Evolutionary conservation across 2,888 invertebrate species (phyloP).

Genomic region (Ophion ellenae): DNA sequence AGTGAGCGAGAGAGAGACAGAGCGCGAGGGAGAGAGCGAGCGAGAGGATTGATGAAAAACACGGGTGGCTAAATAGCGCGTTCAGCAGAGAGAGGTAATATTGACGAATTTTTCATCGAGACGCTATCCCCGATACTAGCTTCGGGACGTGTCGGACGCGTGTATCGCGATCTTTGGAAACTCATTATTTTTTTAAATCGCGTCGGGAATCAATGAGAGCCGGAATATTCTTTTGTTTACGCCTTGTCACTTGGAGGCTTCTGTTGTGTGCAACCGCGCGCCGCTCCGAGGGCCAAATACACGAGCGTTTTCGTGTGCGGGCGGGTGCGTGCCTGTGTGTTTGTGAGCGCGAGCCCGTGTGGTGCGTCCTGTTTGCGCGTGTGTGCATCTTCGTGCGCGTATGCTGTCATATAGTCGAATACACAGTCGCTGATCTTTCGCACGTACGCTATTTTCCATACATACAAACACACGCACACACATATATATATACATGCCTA

Average conservation of each 20-base stretch:
- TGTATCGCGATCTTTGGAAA: conserved; percentile 43
- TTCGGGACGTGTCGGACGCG: conserved; percentile 58
- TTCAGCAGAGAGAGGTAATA: conserved; percentile 78
- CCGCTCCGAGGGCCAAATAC: conserved; percentile 73
- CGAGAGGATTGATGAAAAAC: conserved; percentile 72
- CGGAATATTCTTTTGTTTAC: conserved; percentile 80
- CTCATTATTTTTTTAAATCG: conserved; percentile 52
- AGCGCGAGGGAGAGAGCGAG: conserved; percentile 35
- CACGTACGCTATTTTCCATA: conserved; percentile 64
- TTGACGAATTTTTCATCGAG: conserved; percentile 78
- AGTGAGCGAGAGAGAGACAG: conserved; percentile 2
- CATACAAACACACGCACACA: conserved; percentile 1
- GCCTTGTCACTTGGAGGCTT: conserved; percentile 81
- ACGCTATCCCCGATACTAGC: conserved; percentile 76
- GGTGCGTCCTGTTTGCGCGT: conserved; percentile 39
- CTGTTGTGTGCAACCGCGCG: conserved; percentile 81
- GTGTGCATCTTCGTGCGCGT: conserved; percentile 40
- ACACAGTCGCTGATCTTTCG: conserved; percentile 33
- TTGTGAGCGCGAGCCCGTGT: conserved; percentile 46
- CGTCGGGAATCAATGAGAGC: conserved; percentile 63
- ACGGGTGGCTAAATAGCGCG: conserved; percentile 79
- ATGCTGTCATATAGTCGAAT: conserved; percentile 54
- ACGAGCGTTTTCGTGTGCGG: conserved; percentile 72
- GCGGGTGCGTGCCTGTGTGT: conserved; percentile 44
- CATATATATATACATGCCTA: background rate